Base-by-base conservation (phyloP, 2,888 invertebrate genomes). In the Xestia ashworthii region DNA sequence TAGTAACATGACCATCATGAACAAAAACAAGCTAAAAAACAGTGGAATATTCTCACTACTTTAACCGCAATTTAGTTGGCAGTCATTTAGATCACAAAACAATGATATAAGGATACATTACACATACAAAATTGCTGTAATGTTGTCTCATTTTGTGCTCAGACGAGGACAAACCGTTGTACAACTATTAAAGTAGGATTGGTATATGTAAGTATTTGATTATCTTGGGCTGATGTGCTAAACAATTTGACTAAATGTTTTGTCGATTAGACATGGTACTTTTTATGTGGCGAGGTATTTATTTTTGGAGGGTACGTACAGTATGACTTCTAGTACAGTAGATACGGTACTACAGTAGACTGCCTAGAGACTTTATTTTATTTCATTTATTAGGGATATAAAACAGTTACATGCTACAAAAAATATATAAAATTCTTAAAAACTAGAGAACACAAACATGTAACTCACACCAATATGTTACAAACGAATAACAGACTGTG, bases 161-260 rank as follows among this genome's bases (percentile, higher is more conserved):
- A 64, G 70, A 66, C 81, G 84, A 84, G 84, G 84, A 84, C 84
- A 84, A 73, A 84, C n/a, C 84, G 71, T 78, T 83, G 83, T 76
- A 50, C 58, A 55, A 38, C 64, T 32, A 75, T 81, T 76, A 82
- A 0, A 5, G n/a, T 46, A 41, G 12, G 41, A 46, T 62, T 68
- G 12, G 19, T 50, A 70, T 70, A 53, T 38, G 38, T 46, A 67
- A 32, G 14, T 77, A 62, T 73, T 73, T 81, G 64, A 53, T 46
- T 74, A 68, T 78, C 48, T 50, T 50, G 16, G 6, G 9, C 25
- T 67, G 46, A 41, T 66, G 38, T 38, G 32, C 32, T 14, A 66
- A 71, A 67, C 53, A 46, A 48, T 32, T 44, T 66, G 8, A 50
- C 38, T 48, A 32, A 64, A 50, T 65, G 32, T 65, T 76, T 58